Conservation (phyloP, 37 sponge, comb jelly and placozoan species). For the Oscarella lobularis region DNA sequence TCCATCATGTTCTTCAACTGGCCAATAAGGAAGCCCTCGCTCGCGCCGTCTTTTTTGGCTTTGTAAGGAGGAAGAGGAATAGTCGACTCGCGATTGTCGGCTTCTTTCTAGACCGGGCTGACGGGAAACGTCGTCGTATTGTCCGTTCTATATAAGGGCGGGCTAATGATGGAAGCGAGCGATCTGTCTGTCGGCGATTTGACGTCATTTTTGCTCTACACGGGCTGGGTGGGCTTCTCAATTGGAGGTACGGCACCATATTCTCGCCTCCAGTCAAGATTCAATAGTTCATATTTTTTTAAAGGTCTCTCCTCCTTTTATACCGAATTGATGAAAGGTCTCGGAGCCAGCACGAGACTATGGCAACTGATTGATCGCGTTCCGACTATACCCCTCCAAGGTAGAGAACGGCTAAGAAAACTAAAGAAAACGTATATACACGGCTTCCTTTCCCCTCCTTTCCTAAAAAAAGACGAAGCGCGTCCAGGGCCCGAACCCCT, state of each 20-base stretch:
- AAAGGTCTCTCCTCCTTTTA: too few relatives aligned
- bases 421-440: too few relatives aligned
- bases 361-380: constrained; percentile 8
- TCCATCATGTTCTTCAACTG: neutral
- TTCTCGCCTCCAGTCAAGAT: too few relatives aligned
- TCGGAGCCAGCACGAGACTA: constrained; percentile 11
- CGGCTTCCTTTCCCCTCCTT: too few relatives aligned
- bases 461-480: too few relatives aligned
- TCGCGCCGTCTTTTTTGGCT: neutral
- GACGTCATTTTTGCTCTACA: constrained; percentile 7
- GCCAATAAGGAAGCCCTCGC: constrained; percentile 5
- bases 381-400: constrained; percentile 5
- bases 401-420: too few relatives aligned
- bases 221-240: constrained; percentile 5
- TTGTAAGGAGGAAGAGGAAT: neutral
- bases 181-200: constrained; percentile 6
- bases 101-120: constrained; percentile 8
- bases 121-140: constrained; percentile 4
- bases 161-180: neutral
- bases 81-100: neutral
- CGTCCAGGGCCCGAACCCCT: too few relatives aligned
- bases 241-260: constrained; percentile 11
- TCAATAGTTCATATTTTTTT: too few relatives aligned
- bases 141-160: constrained; percentile 13
- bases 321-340: constrained; percentile 11